Percentiles rank a stretch among this genome's conserved stretches.
These are phyloP conservation scores for zebrafish (Danio rerio) DNA, from an alignment of 2,113 vertebrate species.

Conservation along the genomic window DNA sequence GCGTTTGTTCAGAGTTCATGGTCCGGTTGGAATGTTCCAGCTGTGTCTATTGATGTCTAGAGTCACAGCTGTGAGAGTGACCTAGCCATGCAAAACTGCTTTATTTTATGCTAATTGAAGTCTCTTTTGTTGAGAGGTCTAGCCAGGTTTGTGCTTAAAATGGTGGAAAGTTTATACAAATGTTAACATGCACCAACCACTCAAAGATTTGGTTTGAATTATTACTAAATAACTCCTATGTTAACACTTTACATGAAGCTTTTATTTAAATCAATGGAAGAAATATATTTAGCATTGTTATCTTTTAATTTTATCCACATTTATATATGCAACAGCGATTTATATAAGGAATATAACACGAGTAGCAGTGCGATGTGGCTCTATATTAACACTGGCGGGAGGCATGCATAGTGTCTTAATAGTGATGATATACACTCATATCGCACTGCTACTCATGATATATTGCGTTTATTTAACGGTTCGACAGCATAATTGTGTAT, in stretches of 20 bases:
- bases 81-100: neutral
- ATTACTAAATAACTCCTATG: neutral
- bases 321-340: neutral
- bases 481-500: too few species aligned
- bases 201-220: too few species aligned
- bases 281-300: neutral
- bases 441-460: too few species aligned
- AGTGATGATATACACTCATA: too few species aligned
- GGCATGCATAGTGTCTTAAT: too few species aligned
- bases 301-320: neutral
- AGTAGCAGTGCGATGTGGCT: too few species aligned
- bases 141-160: constrained; percentile 4
- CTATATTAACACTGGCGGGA: too few species aligned
- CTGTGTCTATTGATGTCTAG: constrained; percentile 30
- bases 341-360: too few species aligned
- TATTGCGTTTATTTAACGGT: too few species aligned
- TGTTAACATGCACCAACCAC: too few species aligned
- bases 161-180: too few species aligned
- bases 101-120: neutral
- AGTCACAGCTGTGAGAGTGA: constrained; percentile 23
- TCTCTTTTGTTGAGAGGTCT: neutral
- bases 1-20: neutral
- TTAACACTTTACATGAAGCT: neutral
- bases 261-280: neutral
- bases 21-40: constrained; percentile 36